Conservation (phyloP, 2,797 vertebrate species). For the Phyllotis vaccarum region DNA sequence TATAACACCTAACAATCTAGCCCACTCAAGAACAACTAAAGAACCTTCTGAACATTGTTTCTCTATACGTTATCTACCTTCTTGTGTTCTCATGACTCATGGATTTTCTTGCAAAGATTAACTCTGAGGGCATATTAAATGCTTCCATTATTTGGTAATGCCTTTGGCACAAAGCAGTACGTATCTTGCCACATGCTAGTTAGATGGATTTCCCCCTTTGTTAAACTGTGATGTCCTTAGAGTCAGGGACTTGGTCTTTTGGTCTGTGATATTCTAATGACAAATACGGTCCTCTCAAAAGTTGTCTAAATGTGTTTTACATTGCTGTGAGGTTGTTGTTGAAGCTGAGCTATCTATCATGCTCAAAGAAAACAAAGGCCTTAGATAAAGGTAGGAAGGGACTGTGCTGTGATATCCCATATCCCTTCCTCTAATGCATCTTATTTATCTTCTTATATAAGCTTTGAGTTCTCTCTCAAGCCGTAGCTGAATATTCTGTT, state of each 20-base stretch:
- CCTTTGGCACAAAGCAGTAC: background rate
- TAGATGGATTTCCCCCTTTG: background rate
- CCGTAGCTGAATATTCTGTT: background rate
- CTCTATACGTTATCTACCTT: background rate
- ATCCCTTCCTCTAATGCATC: background rate
- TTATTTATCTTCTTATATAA: background rate
- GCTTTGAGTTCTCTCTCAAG: background rate
- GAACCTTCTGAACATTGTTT: background rate
- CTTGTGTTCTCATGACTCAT: background rate
- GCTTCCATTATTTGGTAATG: background rate
- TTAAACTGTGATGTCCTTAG: background rate
- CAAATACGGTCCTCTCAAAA: background rate
- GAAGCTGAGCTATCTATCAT: background rate
- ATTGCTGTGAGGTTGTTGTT: background rate
- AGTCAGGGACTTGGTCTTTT: background rate
- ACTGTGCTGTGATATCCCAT: background rate
- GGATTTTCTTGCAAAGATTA: background rate
- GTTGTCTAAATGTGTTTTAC: constrained; percentile 3
- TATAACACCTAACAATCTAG: background rate
- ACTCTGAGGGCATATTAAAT: constrained; percentile 18
- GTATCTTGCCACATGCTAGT: background rate
- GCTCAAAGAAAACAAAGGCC: constrained; percentile 25
- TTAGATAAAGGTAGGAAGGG: background rate
- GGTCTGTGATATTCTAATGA: background rate
- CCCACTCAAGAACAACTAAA: background rate